Conservation (phyloP, 1,140 invertebrate species). For the Ladona fulva region DNA sequence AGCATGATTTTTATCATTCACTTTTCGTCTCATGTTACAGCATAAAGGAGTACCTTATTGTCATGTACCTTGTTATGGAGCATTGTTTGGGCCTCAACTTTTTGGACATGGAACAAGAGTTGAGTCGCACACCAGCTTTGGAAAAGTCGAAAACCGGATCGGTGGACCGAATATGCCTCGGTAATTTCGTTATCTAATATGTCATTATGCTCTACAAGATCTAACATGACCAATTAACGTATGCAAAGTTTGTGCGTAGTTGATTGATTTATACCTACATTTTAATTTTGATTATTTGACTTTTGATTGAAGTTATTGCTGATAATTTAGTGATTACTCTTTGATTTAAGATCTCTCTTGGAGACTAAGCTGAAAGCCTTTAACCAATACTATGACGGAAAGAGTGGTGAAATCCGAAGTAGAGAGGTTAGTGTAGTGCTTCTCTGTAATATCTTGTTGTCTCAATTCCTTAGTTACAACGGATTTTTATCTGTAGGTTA, state of each 20-base stretch:
- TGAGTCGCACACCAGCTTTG: slow-evolving; percentile 78
- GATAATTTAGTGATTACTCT: slow-evolving; percentile 12
- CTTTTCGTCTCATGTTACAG: slow-evolving; percentile 38
- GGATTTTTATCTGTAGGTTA: slow-evolving; percentile 40
- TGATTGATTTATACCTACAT: too few relatives aligned
- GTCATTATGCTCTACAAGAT: too few relatives aligned
- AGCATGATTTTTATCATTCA: neutral
- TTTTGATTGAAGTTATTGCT: too few relatives aligned
- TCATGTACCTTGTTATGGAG: slow-evolving; percentile 82
- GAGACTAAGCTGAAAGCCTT: slow-evolving; percentile 70
- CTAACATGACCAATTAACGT: too few relatives aligned
- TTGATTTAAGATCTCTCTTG: slow-evolving; percentile 53
- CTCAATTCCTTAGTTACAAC: neutral
- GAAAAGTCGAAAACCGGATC: slow-evolving; percentile 50
- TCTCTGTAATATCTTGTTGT: neutral
- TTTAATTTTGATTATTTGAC: too few relatives aligned
- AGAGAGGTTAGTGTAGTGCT: slow-evolving; percentile 46
- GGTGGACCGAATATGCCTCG: slow-evolving; percentile 34
- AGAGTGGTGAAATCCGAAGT: slow-evolving; percentile 62
- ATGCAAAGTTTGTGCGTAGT: too few relatives aligned
- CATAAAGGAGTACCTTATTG: slow-evolving; percentile 87
- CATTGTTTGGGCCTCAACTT: slow-evolving; percentile 74
- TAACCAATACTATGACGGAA: slow-evolving; percentile 73
- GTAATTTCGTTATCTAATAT: slow-evolving; percentile 19
- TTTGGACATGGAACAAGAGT: slow-evolving; percentile 81